Conservation (phyloP, 1,140 invertebrate genomes). For the Cydia amplana region DNA sequence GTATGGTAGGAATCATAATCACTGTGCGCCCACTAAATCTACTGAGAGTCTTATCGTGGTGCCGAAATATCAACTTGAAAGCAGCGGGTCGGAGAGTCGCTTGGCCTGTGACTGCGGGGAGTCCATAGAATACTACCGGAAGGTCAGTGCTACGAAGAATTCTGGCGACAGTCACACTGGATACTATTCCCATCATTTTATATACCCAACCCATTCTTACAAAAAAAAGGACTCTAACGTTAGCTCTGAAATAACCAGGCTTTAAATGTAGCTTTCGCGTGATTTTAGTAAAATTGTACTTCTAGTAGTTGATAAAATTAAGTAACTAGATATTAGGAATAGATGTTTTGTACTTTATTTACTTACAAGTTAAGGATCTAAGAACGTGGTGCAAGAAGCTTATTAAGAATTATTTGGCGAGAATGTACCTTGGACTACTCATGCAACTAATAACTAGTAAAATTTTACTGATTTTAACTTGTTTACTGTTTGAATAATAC, state of each 20-base stretch:
- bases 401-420: not conserved
- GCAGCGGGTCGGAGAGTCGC: constrained; percentile 82
- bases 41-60: constrained; percentile 87
- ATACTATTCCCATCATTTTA: constrained; percentile 78
- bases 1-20: constrained; percentile 63
- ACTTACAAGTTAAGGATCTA: not conserved
- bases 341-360: constrained; percentile 15
- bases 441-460: not conserved
- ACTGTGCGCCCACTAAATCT: constrained; percentile 84
- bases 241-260: constrained; percentile 80
- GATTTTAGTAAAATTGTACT: not conserved
- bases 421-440: not conserved
- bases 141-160: constrained; percentile 63
- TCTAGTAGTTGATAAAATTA: not conserved
- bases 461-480: constrained; percentile 63
- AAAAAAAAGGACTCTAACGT: constrained; percentile 78
- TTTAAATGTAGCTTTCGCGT: constrained; percentile 57
- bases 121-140: constrained; percentile 73
- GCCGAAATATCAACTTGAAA: constrained; percentile 81
- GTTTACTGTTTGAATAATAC: constrained; percentile 60
- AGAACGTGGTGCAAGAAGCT: not conserved
- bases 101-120: constrained; percentile 85
- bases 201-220: constrained; percentile 73
- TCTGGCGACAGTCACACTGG: constrained; percentile 71
- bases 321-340: constrained; percentile 9